phyloP scores from a whole-genome alignment of 2,888 invertebrate genomes.

The Mythimna impura region DNA sequence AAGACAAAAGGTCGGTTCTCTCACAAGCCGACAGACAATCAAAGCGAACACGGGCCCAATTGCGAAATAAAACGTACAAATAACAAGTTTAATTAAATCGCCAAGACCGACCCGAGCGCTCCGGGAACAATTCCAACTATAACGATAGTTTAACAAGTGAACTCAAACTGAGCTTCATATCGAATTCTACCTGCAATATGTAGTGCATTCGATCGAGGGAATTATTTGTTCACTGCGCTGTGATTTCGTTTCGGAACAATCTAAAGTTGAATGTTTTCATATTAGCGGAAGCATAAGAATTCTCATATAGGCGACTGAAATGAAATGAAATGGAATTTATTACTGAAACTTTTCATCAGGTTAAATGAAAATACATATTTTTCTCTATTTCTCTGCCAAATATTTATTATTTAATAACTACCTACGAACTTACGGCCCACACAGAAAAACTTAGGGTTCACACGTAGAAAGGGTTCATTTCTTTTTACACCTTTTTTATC shows the following conservation, averaged over 20 bases:
- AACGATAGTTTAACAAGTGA: conserved; percentile 88
- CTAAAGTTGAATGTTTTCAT: conserved; percentile 49
- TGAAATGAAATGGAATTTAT: conserved; percentile 7
- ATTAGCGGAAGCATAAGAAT: conserved; percentile 27
- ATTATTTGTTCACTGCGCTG: conserved; percentile 72
- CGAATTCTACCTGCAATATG: conserved; percentile 78
- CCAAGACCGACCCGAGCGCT: conserved; percentile 78
- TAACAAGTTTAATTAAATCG: conserved; percentile 90
- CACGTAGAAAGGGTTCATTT: neutral
- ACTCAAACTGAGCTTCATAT: conserved; percentile 85
- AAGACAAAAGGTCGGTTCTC: conserved; percentile 77
- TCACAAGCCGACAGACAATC: conserved; percentile 82
- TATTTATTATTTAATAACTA: conserved; percentile 44
- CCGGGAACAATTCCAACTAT: conserved; percentile 83
- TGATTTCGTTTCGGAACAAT: conserved; percentile 64
- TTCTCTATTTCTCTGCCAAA: conserved; percentile 39
- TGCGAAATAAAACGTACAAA: conserved; percentile 89
- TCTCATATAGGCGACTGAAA: conserved; percentile 33
- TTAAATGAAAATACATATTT: conserved; percentile 37
- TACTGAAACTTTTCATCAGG: conserved; percentile 33
- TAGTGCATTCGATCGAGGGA: conserved; percentile 77
- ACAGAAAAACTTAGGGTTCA: neutral
- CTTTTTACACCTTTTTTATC: neutral
- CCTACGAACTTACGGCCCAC: too few species aligned
- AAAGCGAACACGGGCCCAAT: conserved; percentile 84